A percentile compares a stretch with the other conserved stretches of the same genome.
These are phyloP conservation scores for Chionoecetes opilio DNA, from an alignment of 1,140 invertebrate genomes.

Conservation along the genomic window DNA sequence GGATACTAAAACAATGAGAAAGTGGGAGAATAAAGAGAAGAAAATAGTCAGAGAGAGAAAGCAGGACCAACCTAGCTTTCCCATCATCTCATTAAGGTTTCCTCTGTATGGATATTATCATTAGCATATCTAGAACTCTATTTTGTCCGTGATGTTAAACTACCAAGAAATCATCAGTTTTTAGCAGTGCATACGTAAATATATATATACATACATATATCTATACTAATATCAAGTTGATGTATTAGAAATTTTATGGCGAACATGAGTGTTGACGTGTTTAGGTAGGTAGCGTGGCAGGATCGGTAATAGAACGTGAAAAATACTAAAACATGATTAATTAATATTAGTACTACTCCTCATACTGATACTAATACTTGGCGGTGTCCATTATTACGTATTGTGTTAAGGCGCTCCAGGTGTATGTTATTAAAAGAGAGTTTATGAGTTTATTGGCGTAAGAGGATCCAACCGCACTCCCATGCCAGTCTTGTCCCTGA, in stretches of 20 bases:
- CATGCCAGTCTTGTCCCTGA: conserved; percentile 65
- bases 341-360: background rate
- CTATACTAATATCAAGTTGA: background rate
- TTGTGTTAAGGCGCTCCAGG: background rate
- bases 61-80: background rate
- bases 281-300: conserved; percentile 3
- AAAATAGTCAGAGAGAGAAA: too few species aligned
- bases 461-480: conserved; percentile 67
- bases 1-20: too few species aligned
- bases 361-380: background rate
- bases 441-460: background rate
- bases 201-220: background rate
- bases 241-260: background rate
- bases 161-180: background rate
- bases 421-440: background rate
- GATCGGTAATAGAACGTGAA: background rate
- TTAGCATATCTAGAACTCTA: background rate
- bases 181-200: background rate
- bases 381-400: background rate
- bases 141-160: conserved; percentile 22
- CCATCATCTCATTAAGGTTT: background rate
- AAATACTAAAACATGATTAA: background rate
- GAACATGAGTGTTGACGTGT: conserved; percentile 3
- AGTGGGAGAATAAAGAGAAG: too few species aligned
- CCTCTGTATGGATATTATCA: conserved; percentile 5